These are phyloP conservation scores for Tenthredo livida DNA, from an alignment of 2,888 invertebrate species.

Conservation along the genomic window DNA sequence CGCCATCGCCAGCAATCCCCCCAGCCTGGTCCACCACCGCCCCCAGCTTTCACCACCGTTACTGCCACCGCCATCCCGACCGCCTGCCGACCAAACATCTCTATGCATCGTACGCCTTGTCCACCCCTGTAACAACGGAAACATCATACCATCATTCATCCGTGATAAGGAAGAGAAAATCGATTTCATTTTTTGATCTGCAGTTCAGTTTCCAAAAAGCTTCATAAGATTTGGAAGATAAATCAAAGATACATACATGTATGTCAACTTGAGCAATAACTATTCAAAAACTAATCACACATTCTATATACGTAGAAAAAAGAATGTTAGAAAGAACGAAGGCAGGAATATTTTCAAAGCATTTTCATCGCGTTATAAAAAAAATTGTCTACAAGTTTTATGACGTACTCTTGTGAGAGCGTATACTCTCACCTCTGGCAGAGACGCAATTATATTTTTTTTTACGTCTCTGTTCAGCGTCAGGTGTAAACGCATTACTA, in stretches of 20 bases:
- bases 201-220: neutral
- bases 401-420: neutral
- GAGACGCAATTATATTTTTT: constrained; percentile 20
- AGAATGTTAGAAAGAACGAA: neutral
- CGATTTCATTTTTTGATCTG: neutral
- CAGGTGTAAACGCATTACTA: constrained; percentile 22
- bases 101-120: constrained; percentile 92
- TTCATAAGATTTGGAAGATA: no score
- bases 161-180: neutral
- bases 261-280: no score
- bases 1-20: constrained; percentile 85
- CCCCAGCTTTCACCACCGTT: constrained; percentile 79
- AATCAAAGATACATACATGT: no score
- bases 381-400: neutral
- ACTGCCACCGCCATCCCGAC: constrained; percentile 81
- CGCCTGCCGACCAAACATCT: constrained; percentile 77
- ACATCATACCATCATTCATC: constrained; percentile 64
- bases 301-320: neutral
- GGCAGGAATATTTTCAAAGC: neutral
- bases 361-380: neutral
- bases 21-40: constrained; percentile 71
- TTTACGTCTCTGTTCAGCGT: neutral
- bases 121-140: constrained; percentile 84
- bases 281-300: no score
- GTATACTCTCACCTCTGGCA: neutral